These are phyloP conservation scores for Pachypeltis micranthus DNA, from an alignment of 1,140 invertebrate genomes.

Conservation along the genomic window DNA sequence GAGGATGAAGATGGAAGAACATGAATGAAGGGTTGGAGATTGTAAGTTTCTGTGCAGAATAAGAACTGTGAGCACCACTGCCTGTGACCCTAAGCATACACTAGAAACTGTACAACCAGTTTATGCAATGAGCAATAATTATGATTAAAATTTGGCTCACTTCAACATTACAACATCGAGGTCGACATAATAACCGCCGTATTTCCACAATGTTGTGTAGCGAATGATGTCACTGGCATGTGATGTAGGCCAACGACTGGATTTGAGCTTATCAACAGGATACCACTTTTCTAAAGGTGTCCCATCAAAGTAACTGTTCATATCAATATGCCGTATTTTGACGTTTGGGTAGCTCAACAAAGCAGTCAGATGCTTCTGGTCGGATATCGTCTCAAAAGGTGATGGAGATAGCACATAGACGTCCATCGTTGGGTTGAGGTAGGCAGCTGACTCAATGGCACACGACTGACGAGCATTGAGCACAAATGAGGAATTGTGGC, in stretches of 20 bases:
- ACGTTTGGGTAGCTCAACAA: conserved; percentile 46
- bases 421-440: conserved; percentile 24
- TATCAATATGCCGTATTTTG: conserved; percentile 34
- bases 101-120: too few species aligned
- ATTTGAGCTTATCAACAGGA: conserved; percentile 39
- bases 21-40: too few species aligned
- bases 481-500: conserved; percentile 20
- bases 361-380: conserved; percentile 17
- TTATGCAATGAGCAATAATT: too few species aligned
- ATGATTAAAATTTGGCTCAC: too few species aligned
- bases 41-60: too few species aligned
- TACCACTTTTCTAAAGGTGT: conserved; percentile 48
- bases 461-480: conserved; percentile 31
- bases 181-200: conserved; percentile 65
- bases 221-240: conserved; percentile 56
- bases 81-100: too few species aligned
- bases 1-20: too few species aligned
- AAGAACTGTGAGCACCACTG: too few species aligned
- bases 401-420: conserved; percentile 27
- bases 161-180: conserved; percentile 58
- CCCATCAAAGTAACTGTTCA: conserved; percentile 42
- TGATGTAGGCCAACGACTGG: conserved; percentile 42
- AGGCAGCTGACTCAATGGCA: conserved; percentile 33
- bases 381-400: conserved; percentile 13
- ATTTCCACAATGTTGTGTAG: conserved; percentile 61